Evolutionary conservation across 2,797 vertebrate species (phyloP).

Genomic region (Sebastolobus altivelis): DNA sequence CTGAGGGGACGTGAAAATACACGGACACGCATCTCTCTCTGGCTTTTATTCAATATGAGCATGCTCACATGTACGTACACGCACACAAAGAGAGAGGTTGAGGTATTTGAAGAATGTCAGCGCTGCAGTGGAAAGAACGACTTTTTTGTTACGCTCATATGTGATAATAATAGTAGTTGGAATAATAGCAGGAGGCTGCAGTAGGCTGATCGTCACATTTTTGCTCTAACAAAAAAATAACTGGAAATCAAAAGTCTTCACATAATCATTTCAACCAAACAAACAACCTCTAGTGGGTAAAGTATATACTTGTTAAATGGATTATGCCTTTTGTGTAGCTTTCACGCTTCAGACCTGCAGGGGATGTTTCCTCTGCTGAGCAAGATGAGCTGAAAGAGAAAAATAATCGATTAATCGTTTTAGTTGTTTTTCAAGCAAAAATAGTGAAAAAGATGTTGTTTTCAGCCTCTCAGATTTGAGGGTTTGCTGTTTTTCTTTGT

Average conservation of each 20-base stretch:
- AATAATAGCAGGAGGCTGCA: background rate
- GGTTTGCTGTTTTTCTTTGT: background rate
- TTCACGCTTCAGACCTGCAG: background rate
- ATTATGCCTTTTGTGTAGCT: background rate
- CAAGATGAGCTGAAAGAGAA: background rate
- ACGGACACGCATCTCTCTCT: slow-evolving; percentile 59
- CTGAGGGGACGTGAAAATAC: slow-evolving; percentile 71
- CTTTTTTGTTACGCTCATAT: slow-evolving; percentile 17
- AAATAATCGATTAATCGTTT: background rate
- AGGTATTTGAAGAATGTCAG: slow-evolving; percentile 72
- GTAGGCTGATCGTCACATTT: background rate
- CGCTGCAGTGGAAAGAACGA: slow-evolving; percentile 38
- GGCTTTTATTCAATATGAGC: slow-evolving; percentile 47
- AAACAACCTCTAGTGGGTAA: background rate
- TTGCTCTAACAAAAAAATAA: background rate
- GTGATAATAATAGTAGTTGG: background rate
- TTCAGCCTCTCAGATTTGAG: background rate
- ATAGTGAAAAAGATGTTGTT: background rate
- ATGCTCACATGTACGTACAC: slow-evolving; percentile 36
- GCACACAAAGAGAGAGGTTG: slow-evolving; percentile 3
- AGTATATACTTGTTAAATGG: background rate
- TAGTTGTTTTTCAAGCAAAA: background rate
- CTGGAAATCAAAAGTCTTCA: background rate
- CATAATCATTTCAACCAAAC: background rate
- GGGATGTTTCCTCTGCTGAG: background rate